Evolutionary conservation across 1,140 invertebrate genomes (phyloP).

Genomic region (Pectinophora gossypiella): DNA sequence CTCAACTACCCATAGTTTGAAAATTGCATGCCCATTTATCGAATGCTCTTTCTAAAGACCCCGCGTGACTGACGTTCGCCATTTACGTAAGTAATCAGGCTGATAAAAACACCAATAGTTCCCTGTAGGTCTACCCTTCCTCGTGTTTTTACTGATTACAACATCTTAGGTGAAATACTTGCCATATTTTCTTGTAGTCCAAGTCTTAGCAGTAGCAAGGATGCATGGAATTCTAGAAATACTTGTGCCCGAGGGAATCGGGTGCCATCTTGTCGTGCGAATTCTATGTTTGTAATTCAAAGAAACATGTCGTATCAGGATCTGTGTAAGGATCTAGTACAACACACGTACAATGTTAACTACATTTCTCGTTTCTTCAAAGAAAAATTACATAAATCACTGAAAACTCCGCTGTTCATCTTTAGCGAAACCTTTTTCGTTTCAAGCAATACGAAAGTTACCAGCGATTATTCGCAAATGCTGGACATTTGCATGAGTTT

Average conservation of each 20-base stretch:
- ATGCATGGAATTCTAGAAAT: neutral
- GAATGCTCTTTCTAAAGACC: slow-evolving; percentile 20
- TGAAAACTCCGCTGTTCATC: neutral
- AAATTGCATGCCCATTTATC: slow-evolving; percentile 32
- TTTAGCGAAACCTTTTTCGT: slow-evolving; percentile 30
- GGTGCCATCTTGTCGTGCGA: neutral
- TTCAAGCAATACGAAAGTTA: slow-evolving; percentile 36
- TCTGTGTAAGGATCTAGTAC: no score
- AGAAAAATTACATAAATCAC: neutral
- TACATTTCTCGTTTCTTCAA: neutral
- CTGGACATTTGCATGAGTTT: slow-evolving; percentile 52
- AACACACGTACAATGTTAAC: no score
- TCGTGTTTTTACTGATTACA: neutral
- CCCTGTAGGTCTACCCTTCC: neutral
- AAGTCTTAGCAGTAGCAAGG: neutral
- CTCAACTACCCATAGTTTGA: slow-evolving; percentile 13
- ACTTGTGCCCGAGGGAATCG: neutral
- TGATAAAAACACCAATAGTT: slow-evolving; percentile 18
- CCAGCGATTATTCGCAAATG: slow-evolving; percentile 44
- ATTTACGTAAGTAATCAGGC: slow-evolving; percentile 20
- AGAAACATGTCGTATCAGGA: no score
- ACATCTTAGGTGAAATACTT: no score
- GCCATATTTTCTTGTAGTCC: no score
- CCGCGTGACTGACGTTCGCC: slow-evolving; percentile 18
- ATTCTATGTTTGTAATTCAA: no score